phyloP scores from a whole-genome alignment of 2,797 vertebrate species.

The Acipenser transmontanus region DNA sequence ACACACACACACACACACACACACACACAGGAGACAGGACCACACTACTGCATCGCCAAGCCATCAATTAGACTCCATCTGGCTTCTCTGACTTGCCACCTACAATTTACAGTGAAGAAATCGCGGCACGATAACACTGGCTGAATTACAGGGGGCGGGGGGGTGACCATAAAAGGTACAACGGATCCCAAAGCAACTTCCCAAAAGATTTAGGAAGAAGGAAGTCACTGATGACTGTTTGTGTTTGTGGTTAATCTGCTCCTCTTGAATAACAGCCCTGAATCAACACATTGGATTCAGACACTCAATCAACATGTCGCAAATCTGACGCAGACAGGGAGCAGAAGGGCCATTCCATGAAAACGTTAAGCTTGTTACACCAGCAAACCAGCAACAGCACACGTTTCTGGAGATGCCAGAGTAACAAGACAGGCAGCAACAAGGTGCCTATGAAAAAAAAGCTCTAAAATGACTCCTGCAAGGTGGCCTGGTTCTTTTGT shows the following conservation, averaged over 20 bases:
- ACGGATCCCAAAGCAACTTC: no score
- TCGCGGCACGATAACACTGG: slow-evolving; percentile 18
- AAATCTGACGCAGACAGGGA: background rate
- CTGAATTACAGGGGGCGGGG: slow-evolving; percentile 10
- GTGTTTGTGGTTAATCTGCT: slow-evolving; percentile 44
- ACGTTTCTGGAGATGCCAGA: background rate
- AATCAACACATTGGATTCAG: no score
- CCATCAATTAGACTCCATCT: no score
- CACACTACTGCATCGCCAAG: no score
- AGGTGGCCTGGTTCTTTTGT: no score
- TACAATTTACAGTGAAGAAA: slow-evolving; percentile 30
- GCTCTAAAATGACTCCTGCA: no score
- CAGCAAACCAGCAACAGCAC: background rate
- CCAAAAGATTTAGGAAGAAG: background rate
- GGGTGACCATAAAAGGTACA: slow-evolving; percentile 6
- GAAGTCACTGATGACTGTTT: slow-evolving; percentile 35
- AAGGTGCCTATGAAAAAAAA: no score
- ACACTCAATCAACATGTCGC: background rate
- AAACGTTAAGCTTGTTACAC: background rate
- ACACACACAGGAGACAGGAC: no score
- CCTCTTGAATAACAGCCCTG: slow-evolving; percentile 22
- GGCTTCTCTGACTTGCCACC: no score
- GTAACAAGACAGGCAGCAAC: no score
- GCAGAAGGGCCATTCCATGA: background rate
- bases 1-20: no score